Conservation (phyloP, 2,113 vertebrate species). For the Ailuropoda melanoleuca region DNA sequence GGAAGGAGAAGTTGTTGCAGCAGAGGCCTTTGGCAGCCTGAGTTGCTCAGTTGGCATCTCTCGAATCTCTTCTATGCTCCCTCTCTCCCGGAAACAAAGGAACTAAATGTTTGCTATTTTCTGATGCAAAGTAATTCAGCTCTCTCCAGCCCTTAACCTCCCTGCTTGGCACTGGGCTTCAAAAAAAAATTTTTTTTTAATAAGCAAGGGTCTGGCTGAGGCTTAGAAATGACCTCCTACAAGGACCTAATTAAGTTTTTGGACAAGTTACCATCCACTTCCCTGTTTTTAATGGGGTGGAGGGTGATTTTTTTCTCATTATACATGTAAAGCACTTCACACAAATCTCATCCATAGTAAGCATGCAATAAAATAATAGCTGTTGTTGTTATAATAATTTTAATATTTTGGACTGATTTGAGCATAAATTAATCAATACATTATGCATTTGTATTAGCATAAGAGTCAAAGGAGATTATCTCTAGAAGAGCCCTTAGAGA, state of each 20-base stretch:
- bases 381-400: background rate
- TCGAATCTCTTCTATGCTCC: background rate
- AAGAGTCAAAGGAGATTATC: background rate
- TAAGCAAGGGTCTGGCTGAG: background rate
- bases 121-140: background rate
- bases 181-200: background rate
- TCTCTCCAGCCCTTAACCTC: background rate
- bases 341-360: background rate
- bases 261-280: background rate
- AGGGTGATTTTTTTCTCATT: background rate
- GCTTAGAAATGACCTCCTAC: background rate
- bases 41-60: background rate
- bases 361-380: background rate
- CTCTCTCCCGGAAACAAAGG: background rate
- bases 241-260: conserved; percentile 31
- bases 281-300: background rate
- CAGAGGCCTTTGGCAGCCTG: background rate
- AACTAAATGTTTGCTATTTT: background rate
- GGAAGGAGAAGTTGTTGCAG: background rate
- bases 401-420: background rate
- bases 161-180: background rate
- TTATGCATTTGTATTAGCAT: background rate
- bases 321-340: background rate
- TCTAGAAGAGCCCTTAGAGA: background rate
- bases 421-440: background rate